Percentiles rank a stretch among this genome's conserved stretches.
These are phyloP conservation scores for Teleopsis dalmanni DNA, from an alignment of 1,140 invertebrate genomes.

Conservation along the genomic window DNA sequence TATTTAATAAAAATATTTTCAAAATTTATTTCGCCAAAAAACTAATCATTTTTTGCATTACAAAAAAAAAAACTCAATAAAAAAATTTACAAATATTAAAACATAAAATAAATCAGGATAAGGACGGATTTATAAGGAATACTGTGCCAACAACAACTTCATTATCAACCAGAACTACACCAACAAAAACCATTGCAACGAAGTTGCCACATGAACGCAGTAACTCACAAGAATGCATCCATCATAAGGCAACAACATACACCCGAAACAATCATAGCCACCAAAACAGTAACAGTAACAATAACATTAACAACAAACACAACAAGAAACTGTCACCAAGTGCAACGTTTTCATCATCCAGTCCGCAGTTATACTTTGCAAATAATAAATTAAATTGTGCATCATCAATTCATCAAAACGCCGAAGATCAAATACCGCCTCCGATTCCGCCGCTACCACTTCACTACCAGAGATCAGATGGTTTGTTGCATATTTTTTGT, in stretches of 20 bases:
- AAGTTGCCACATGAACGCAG: too few species aligned
- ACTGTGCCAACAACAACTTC: too few species aligned
- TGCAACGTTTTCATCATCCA: constrained; percentile 31
- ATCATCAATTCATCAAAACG: constrained; percentile 23
- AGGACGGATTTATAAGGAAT: too few species aligned
- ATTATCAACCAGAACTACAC: too few species aligned
- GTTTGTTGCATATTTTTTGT: constrained; percentile 26
- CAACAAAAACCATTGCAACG: constrained; percentile 4
- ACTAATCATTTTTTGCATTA: too few species aligned
- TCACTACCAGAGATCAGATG: constrained; percentile 50
- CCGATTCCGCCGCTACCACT: constrained; percentile 55
- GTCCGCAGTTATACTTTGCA: constrained; percentile 35
- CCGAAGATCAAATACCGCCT: constrained; percentile 46
- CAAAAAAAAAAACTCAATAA: too few species aligned
- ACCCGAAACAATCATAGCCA: not conserved
- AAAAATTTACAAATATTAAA: too few species aligned
- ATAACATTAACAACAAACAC: constrained; percentile 9
- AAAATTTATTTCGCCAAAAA: too few species aligned
- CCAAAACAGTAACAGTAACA: not conserved
- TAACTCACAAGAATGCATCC: constrained; percentile 1
- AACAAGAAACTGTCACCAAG: constrained; percentile 10
- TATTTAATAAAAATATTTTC: too few species aligned
- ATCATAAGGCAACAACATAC: constrained; percentile 2
- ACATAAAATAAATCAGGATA: too few species aligned
- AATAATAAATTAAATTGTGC: too few species aligned